These are phyloP conservation scores for Eurystomus gularis DNA, from an alignment of 2,113 vertebrate genomes.

Conservation along the genomic window DNA sequence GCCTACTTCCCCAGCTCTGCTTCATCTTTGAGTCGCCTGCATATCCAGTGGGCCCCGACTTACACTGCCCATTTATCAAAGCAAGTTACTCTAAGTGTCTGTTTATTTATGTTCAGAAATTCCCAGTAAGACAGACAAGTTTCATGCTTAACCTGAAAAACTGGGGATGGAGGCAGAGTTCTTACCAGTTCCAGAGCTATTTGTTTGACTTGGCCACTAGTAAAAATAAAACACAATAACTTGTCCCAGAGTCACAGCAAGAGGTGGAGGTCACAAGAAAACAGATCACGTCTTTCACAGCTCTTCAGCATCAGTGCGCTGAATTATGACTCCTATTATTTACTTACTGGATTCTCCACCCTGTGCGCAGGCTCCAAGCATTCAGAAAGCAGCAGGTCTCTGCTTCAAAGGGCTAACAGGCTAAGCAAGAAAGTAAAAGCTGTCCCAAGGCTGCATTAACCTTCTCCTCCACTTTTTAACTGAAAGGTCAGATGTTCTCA, in stretches of 20 bases:
- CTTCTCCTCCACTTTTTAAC: neutral
- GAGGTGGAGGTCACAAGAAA: constrained; percentile 53
- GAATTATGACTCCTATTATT: constrained; percentile 41
- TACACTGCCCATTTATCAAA: constrained; percentile 68
- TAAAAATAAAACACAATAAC: constrained; percentile 53
- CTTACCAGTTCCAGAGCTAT: constrained; percentile 16
- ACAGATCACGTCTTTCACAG: constrained; percentile 54
- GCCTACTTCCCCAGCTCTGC: constrained; percentile 64
- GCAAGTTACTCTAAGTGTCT: constrained; percentile 54
- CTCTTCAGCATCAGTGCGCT: constrained; percentile 1
- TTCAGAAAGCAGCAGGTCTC: constrained; percentile 32
- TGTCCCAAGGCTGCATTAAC: neutral
- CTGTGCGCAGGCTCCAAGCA: neutral
- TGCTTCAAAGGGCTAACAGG: constrained; percentile 6
- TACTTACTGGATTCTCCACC: constrained; percentile 19
- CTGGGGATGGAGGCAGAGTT: neutral
- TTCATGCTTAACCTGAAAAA: constrained; percentile 52
- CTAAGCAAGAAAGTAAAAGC: neutral
- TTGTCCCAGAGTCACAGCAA: neutral
- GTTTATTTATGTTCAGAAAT: constrained; percentile 60
- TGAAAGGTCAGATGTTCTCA: neutral
- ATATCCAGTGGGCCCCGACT: constrained; percentile 39
- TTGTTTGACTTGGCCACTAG: constrained; percentile 61
- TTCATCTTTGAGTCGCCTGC: constrained; percentile 64
- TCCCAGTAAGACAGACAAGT: constrained; percentile 61